phyloP scores from a whole-genome alignment of 1,140 invertebrate species.

The Mercenaria mercenaria region DNA sequence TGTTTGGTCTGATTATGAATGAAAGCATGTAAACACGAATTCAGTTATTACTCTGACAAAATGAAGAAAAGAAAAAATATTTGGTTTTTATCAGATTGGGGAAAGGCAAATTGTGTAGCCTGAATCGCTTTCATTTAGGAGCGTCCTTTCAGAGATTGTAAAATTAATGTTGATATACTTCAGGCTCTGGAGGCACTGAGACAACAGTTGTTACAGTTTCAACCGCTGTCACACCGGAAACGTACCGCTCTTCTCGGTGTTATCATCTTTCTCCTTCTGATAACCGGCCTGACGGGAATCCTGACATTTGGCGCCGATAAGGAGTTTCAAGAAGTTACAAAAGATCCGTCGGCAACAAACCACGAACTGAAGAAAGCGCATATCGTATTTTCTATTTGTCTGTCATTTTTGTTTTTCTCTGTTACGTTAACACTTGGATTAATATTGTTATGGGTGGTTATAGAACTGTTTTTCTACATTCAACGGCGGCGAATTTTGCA shows the following conservation, averaged over 20 bases:
- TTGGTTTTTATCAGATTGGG: too few relatives aligned
- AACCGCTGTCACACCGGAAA: conserved; percentile 45
- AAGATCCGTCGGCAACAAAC: conserved; percentile 18
- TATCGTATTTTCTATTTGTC: conserved; percentile 57
- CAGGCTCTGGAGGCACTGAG: conserved; percentile 46
- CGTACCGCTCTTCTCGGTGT: conserved; percentile 28
- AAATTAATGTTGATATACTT: too few relatives aligned
- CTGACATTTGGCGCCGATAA: conserved; percentile 36
- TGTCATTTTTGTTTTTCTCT: conserved; percentile 60
- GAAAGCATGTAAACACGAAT: too few relatives aligned
- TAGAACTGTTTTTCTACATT: conserved; percentile 46
- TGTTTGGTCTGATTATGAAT: too few relatives aligned
- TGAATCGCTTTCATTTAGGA: too few relatives aligned
- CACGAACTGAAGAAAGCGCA: conserved; percentile 34
- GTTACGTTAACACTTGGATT: conserved; percentile 47
- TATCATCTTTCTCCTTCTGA: conserved; percentile 34
- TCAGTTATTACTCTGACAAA: too few relatives aligned
- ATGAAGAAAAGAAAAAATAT: too few relatives aligned
- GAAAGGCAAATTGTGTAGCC: too few relatives aligned
- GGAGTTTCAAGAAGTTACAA: conserved; percentile 41
- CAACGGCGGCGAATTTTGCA: conserved; percentile 27
- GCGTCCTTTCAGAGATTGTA: too few relatives aligned
- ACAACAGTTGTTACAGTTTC: conserved; percentile 25
- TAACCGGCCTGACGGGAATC: conserved; percentile 41
- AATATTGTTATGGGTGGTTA: conserved; percentile 5